Percentiles rank a stretch among this genome's conserved stretches.
Conservation (phyloP, 2,888 invertebrate species). For the Melikaiella ostensackeni region DNA sequence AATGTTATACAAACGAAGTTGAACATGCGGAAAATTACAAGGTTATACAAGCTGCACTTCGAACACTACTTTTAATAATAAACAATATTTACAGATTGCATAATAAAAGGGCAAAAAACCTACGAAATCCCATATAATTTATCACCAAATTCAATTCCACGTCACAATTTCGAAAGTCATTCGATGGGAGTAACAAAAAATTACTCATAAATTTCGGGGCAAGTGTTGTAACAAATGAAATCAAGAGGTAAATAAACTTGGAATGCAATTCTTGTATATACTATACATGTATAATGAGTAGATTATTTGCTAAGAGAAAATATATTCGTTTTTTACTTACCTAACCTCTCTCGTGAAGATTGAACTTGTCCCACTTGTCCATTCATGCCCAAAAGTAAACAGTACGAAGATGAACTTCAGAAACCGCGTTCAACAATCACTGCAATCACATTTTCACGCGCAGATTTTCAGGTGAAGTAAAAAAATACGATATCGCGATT, state of each 20-base stretch:
- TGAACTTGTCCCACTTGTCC: conserved; percentile 73
- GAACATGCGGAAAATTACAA: not conserved
- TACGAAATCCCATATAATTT: conserved; percentile 14
- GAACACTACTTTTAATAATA: not conserved
- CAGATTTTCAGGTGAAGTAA: not conserved
- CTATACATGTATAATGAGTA: not conserved
- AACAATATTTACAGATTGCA: not conserved
- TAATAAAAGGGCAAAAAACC: not conserved
- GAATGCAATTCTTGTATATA: not conserved
- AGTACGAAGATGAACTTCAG: conserved; percentile 16
- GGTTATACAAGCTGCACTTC: conserved; percentile 9
- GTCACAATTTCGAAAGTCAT: not conserved
- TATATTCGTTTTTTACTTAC: conserved; percentile 58
- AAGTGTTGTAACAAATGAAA: not conserved
- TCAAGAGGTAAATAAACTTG: not conserved
- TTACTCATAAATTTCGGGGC: not conserved
- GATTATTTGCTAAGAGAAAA: not conserved
- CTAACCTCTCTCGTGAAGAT: conserved; percentile 73
- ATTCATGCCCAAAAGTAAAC: conserved; percentile 64
- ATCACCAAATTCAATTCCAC: not conserved
- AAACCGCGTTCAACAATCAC: conserved; percentile 4
- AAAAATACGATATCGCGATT: not conserved
- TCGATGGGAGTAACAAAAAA: not conserved
- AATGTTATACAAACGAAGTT: conserved; percentile 24
- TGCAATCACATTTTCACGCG: conserved; percentile 20